Evolutionary conservation across 2,797 vertebrate species (phyloP), one percentile per base, ranked within the genome.

Genomic region (Anguilla marmorata): DNA sequence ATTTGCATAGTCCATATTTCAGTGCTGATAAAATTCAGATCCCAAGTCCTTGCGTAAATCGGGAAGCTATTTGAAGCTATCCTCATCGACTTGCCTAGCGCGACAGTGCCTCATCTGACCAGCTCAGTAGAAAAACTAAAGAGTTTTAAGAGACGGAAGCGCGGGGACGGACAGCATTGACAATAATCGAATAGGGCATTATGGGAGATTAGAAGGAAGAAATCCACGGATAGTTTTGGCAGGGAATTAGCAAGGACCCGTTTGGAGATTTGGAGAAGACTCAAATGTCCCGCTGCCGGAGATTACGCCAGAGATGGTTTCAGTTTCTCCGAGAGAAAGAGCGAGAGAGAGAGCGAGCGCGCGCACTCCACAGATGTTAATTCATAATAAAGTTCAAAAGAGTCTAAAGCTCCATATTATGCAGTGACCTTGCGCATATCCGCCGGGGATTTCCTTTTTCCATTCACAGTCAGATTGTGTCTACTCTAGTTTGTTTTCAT

Each of bases 181-280:
- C 95, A 96, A 93, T 96, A 95, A 96, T 96, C 89, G 92, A 96
- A 94, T 93, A 94, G 95, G 95, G 95, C 94, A 95, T 96, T 95
- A 96, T 92, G 92, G 91, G 94, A 95, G 95, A 96, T 97, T 96
- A 96, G 94, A 93, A 94, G 93, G 95, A 95, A 96, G 94, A 94
- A 95, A 96, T 93, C 92, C 94, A 94, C 93, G 86, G 93, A 93
- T 94, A 95, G 95, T 94, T 96, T 96, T 96, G 96, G 96, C 96
- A 95, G 93, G 93, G 95, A 96, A 94, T 95, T 96, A 96, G 92
- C 87, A 60, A 92, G 91, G 91, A 95, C 93, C 94, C 91, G 93
- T 95, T 94, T 95, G 95, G 92, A 95, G 96, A 95, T 96, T 93
- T 96, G 95, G 95, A 94, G 93, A 88, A 94, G 93, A 93, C 94